These are phyloP conservation scores for Wiebesia pumilae DNA, from an alignment of 1,140 invertebrate genomes.

Conservation along the genomic window DNA sequence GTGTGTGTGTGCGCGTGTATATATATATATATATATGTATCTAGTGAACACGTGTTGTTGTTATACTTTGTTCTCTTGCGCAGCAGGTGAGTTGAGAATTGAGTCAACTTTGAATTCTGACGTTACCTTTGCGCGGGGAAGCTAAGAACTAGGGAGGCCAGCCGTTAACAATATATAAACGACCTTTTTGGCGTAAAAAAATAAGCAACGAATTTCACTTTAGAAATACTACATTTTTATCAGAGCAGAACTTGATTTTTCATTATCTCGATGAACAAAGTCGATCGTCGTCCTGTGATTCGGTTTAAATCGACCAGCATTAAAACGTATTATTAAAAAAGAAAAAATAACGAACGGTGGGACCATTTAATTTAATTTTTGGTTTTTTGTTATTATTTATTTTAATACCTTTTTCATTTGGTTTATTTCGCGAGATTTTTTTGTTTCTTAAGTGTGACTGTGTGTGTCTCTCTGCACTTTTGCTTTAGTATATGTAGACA, in stretches of 20 bases:
- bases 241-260: constrained; percentile 47
- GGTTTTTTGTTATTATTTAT: constrained; percentile 29
- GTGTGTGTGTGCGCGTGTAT: too few species aligned
- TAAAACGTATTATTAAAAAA: background rate
- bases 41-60: constrained; percentile 69
- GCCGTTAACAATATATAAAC: constrained; percentile 62
- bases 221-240: constrained; percentile 30
- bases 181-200: constrained; percentile 47
- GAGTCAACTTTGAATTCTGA: constrained; percentile 73
- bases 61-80: constrained; percentile 71
- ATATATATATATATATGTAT: constrained; percentile 30
- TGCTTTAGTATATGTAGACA: constrained; percentile 45
- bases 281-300: constrained; percentile 47
- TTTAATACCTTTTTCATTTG: constrained; percentile 27
- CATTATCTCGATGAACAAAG: constrained; percentile 25
- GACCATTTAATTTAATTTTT: constrained; percentile 15
- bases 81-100: constrained; percentile 76
- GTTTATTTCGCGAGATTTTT: constrained; percentile 44
- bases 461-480: constrained; percentile 55
- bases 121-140: constrained; percentile 75
- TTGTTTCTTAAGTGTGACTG: constrained; percentile 52
- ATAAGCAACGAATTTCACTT: constrained; percentile 21
- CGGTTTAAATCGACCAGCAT: background rate
- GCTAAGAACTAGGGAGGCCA: constrained; percentile 74
- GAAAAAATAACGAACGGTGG: constrained; percentile 2